Base-by-base conservation (phyloP, 64 coral and sea anemone genomes). In the Montipora efflorescens region DNA sequence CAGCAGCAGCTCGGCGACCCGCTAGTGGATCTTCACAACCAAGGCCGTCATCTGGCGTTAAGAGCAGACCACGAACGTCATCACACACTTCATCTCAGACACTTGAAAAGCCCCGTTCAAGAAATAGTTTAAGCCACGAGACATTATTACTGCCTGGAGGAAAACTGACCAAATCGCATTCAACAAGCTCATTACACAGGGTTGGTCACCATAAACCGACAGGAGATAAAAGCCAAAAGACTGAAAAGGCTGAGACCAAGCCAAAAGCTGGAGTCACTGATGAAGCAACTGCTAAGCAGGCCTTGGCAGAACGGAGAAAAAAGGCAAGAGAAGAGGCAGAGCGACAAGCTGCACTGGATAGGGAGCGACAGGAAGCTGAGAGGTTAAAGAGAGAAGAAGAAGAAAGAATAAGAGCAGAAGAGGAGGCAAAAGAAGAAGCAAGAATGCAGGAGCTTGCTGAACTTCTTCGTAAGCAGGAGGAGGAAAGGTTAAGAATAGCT, bases 251-350 rank as follows among this genome's bases (percentile, higher is more conserved):
- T 71, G 93, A 91, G 69, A 74, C 88, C 7, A 98, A 98, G 71
- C 96, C 93, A 12, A 94, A 98, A 87, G 96, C 96, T 52, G 93
- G 96, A 16, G 36, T 98, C 21, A 90, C 91, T 44, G 96, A 98
- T 88, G 96, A 98, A 73, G 93, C 90, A 20, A 87, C 96, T 79
- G 96, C 96, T 13, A 95, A 95, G 59, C 93, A 98, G 83, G 96
- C 96, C 5, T 81, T 98, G 62, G 96, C 96, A 88, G 96, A 98
- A 55, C 75, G 96, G 72, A 83, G 96, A 69, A 94, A 94, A 28
- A 90, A 95, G 87, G 96, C 96, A 9, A 91, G 96, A 52, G 96
- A 98, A 81, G 96, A 98, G 67, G 96, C 96, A 5, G 96, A 98
- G 76, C 78, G 93, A 11, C 93, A 98, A 21, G 96, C 96, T 83